Evolutionary conservation across 2,888 invertebrate genomes (phyloP).

Genomic region (Flexamia atlantica): DNA sequence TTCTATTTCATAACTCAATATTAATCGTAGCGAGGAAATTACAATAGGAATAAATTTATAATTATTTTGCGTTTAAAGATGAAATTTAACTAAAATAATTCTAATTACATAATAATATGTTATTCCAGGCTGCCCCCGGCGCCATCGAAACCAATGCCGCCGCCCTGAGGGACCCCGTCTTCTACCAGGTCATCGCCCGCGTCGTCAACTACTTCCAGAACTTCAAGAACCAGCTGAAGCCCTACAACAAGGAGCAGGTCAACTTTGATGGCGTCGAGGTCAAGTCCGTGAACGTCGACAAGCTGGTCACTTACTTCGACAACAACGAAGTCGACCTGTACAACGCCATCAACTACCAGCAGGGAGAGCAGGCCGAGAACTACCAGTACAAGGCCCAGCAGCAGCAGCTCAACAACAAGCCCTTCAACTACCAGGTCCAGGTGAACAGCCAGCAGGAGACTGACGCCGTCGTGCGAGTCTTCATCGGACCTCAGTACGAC

Average conservation of each 20-base stretch:
- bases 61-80: too few species aligned
- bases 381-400: slow-evolving; percentile 76
- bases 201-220: slow-evolving; percentile 77
- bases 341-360: slow-evolving; percentile 76
- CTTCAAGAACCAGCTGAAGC: slow-evolving; percentile 79
- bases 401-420: slow-evolving; percentile 81
- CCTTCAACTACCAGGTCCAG: slow-evolving; percentile 79
- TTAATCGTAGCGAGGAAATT: too few species aligned
- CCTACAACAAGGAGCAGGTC: slow-evolving; percentile 79
- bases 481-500: slow-evolving; percentile 84
- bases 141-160: slow-evolving; percentile 81
- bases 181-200: slow-evolving; percentile 81
- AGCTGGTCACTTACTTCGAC: slow-evolving; percentile 84
- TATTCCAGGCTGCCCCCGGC: slow-evolving; percentile 72
- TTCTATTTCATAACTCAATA: too few species aligned
- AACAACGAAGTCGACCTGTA: slow-evolving; percentile 82
- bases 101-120: too few species aligned
- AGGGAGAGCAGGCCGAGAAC: slow-evolving; percentile 57
- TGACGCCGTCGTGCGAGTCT: slow-evolving; percentile 81
- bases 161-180: slow-evolving; percentile 84
- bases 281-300: slow-evolving; percentile 80
- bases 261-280: slow-evolving; percentile 81
- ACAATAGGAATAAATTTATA: too few species aligned
- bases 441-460: slow-evolving; percentile 78
- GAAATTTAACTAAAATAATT: too few species aligned